Evolutionary conservation across 2,113 vertebrate genomes (phyloP), one percentile per base, ranked within the genome.

Genomic region (Clupea harengus): DNA sequence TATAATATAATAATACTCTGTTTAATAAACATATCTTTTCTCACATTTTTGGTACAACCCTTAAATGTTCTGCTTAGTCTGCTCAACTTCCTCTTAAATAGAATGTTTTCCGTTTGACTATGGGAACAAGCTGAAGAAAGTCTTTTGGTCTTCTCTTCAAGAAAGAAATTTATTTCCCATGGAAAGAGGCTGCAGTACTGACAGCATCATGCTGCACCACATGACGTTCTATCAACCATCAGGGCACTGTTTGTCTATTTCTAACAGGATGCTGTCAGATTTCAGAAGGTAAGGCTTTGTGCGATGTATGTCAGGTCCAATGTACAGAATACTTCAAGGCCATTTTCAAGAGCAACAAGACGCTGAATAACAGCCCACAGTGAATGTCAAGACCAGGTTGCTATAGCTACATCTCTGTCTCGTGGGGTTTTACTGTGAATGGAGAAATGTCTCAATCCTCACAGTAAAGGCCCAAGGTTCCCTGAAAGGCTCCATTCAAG

Each of bases 381-480:
- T 75, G 45, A 84, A n/a, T 52, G 81, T 78, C 20, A 81, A 85
- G 85, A 50, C 60, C 22, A 39, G n/a, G 85, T 88, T 88, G 46
- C 39, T 57, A 72, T 82, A 64, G 82, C 32, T 86, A 88, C 82
- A 44, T 83, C 82, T 45, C 25, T 45, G 28, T 57, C 6, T 8
- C 6, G 2, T 82, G 72, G 44, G 67, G 11, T 39, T 32, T 39
- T 75, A 64, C 67, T 32, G 25, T 75, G 67, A 75, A 75, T 75
- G 67, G 67, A 2, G 28, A 75, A 28, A 4, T 17, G 5, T 18
- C 2, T 20, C 52, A 4, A 2, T 32, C 10, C 67, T 15, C 28
- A 75, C 67, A 75, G 25, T 28, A 75, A 75, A 10, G 13, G 28
- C 8, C 28, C 82, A 83, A 57, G 82, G 39, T 54, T 85, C 11